Conservation (phyloP, 2,797 vertebrate species). For the Crocodylus rhombifer region DNA sequence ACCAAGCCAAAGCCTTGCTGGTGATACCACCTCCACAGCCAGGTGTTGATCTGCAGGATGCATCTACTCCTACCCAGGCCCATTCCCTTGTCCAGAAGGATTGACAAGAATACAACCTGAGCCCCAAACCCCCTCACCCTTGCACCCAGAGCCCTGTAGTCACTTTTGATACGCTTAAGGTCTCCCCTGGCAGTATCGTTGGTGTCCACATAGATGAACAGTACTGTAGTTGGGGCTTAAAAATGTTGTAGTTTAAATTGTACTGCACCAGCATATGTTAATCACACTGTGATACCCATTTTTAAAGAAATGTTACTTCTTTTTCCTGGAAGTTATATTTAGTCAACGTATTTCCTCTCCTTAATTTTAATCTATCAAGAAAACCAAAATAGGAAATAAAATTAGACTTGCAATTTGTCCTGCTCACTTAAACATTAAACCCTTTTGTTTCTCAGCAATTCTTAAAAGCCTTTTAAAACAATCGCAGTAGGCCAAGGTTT, state of each 20-base stretch:
- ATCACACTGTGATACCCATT: slow-evolving; percentile 34
- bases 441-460: not conserved
- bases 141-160: no score
- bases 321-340: slow-evolving; percentile 42
- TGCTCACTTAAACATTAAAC: slow-evolving; percentile 4
- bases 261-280: slow-evolving; percentile 50
- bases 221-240: slow-evolving; percentile 42
- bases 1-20: no score
- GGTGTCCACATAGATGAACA: not conserved
- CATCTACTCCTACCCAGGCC: no score
- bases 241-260: slow-evolving; percentile 37
- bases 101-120: no score
- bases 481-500: not conserved
- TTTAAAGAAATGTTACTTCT: slow-evolving; percentile 40
- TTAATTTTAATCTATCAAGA: slow-evolving; percentile 25
- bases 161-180: no score
- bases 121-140: no score
- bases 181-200: no score
- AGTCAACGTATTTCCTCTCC: slow-evolving; percentile 13
- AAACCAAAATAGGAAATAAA: not conserved
- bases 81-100: no score
- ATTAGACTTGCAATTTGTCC: not conserved
- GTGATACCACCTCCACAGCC: no score
- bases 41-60: no score
- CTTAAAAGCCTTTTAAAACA: slow-evolving; percentile 16